Base-by-base conservation (phyloP, 2,113 vertebrate species). In the Brachyhypopomus occidentalis region DNA sequence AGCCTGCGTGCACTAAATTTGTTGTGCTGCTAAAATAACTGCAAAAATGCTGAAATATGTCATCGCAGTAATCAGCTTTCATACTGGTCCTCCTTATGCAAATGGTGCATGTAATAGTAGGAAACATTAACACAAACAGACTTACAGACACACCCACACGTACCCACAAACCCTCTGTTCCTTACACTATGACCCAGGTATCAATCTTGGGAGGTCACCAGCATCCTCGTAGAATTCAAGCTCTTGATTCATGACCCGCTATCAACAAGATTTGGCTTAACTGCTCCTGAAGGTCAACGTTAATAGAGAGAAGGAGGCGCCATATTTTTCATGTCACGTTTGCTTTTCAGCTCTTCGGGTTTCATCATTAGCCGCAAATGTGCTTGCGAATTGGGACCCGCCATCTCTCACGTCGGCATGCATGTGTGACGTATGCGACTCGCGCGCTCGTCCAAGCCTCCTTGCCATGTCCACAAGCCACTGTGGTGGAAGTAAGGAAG, bases 251-350 rank as follows among this genome's bases (percentile, higher is more conserved):
- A 86, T 78, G 34, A 78, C 30, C 5, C 20, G 66, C 74, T 36
- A 82, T 71, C 74, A 82, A 77, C 41, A 85, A 71, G 27, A 52
- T 83, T 60, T 52, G 80, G 41, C 23, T 78, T 78, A 85, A 84
- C 83, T 60, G 64, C 69, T 80, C 25, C 70, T 86, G 74, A 86
- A 83, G 69, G 84, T 27, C 22, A 30, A 36, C 62, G 72, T 17
- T 83, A 75, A 75, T 41, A 16, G 38, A 62, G 22, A 62, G 60
- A 22, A 41, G 62, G 55, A 63, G 48, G 17, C 14, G 23, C 73
- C 38, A 73, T 77, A 70, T 77, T 80, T 69, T 77, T 77, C 19
- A 72, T 83, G 48, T 62, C 69, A 67, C 34, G 20, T 66, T 84
- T 77, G 64, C 34, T 84, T 75, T 30, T 27, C 34, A 70, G 71